Evolutionary conservation across 2,113 vertebrate genomes (phyloP), one percentile per base, ranked within the genome.

Genomic region (Albula glossodonta): DNA sequence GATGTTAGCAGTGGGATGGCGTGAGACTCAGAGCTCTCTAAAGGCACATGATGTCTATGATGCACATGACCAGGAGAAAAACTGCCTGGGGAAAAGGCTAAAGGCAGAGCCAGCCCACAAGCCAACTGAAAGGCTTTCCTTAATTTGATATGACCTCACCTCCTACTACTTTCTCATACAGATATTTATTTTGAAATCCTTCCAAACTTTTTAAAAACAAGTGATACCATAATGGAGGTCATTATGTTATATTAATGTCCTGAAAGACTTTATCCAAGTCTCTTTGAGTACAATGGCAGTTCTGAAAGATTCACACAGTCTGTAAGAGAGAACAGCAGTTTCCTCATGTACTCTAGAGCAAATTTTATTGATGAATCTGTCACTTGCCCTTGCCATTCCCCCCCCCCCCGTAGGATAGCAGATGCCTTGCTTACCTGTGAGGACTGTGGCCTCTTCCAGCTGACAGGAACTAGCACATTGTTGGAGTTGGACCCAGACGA

Each of bases 401-500:
- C n/a, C n/a, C n/a, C 31, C 31, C 31, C 31, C 31, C 31, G 1
- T 41, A 41, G 31, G 31, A 41, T 41, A 41, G 31, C 31, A 41
- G 22, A 57, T 17, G n/a, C 15, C 49, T n/a, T 1, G n/a, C 85
- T 83, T 93, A 99, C 98, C 97, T 99, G 98, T 88, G 98, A 99
- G 41, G 95, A 97, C 82, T 99, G 98, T 2, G 98, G 98, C 81
- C 97, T 95, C 90, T 97, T 99, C 98, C 98, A 99, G 95, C 98
- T 99, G 87, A 99, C 98, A 41, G 98, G 98, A 88, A 99, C 98
- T 85, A 99, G 96, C 87, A 99, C 97, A 56, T 97, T 99, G 91
- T 99, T 99, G 87, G 98, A 99, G 91, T 98, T 99, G 82, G 98
- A 99, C 52, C 98, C 97, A 0, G 98, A 99, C 0, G 98, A 99